phyloP scores from a whole-genome alignment of 2,888 invertebrate species.

The Rhagonycha fulva region DNA sequence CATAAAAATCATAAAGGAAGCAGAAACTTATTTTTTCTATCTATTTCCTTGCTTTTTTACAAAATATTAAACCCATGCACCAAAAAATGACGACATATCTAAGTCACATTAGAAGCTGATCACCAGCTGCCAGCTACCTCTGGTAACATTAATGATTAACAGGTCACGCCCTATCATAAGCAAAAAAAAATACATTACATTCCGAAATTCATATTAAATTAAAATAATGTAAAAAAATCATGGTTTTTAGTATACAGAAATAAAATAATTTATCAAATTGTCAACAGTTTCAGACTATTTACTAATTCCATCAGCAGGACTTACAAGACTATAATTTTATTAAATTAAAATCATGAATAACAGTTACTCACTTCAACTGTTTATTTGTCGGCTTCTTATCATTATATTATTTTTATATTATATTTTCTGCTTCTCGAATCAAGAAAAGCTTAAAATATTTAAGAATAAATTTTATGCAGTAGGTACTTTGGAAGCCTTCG shows the following conservation, averaged over 20 bases:
- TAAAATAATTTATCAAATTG: too few species aligned
- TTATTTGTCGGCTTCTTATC: too few species aligned
- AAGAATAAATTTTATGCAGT: too few species aligned
- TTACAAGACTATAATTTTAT: neutral
- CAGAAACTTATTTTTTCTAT: neutral
- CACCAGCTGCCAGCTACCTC: slow-evolving; percentile 14
- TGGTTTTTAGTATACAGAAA: too few species aligned
- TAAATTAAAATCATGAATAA: slow-evolving; percentile 29
- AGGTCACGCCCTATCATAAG: slow-evolving; percentile 33
- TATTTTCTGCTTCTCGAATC: too few species aligned
- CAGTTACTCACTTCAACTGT: slow-evolving; percentile 25
- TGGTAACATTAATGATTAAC: slow-evolving; percentile 21
- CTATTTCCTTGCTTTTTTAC: neutral
- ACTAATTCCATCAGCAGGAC: too few species aligned
- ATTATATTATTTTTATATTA: too few species aligned
- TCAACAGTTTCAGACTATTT: too few species aligned
- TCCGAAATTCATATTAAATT: slow-evolving; percentile 34
- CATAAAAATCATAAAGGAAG: neutral
- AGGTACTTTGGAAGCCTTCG: too few species aligned
- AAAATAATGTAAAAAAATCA: slow-evolving; percentile 9
- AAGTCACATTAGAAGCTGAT: slow-evolving; percentile 15
- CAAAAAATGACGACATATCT: slow-evolving; percentile 17
- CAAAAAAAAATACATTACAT: slow-evolving; percentile 35
- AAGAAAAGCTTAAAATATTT: too few species aligned
- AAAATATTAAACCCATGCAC: neutral